Evolutionary conservation across 2,888 invertebrate species (phyloP).

Genomic region (Chrysolina oricalcia): DNA sequence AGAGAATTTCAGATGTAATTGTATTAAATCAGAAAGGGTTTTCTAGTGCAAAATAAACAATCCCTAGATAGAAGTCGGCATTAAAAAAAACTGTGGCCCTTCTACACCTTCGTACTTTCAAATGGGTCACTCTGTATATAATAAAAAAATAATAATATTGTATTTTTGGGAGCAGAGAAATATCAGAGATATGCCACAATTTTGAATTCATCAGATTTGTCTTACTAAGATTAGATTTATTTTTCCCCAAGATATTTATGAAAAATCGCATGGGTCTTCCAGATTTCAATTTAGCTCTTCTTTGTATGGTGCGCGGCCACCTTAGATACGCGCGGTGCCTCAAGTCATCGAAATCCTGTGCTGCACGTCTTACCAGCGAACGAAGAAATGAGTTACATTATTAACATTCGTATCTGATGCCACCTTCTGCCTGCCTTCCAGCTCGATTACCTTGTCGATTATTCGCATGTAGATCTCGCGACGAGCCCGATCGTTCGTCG

Average conservation of each 20-base stretch:
- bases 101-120: too few species aligned
- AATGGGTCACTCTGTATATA: too few species aligned
- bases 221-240: background rate
- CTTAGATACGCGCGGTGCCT: background rate
- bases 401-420: conserved; percentile 15
- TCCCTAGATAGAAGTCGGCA: too few species aligned
- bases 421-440: conserved; percentile 22
- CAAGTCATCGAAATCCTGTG: conserved; percentile 3
- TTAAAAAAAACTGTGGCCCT: too few species aligned
- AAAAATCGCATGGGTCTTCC: background rate
- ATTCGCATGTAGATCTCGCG: conserved; percentile 18
- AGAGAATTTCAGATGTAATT: too few species aligned
- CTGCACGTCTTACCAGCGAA: background rate
- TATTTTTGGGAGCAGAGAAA: too few species aligned
- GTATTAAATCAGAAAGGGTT: too few species aligned
- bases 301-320: background rate
- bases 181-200: too few species aligned
- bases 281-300: background rate
- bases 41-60: too few species aligned
- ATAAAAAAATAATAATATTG: too few species aligned
- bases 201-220: too few species aligned
- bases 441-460: conserved; percentile 16
- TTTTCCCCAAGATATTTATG: background rate
- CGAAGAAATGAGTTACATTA: conserved; percentile 13
- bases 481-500: conserved; percentile 16